Base-by-base conservation (phyloP, 1,140 invertebrate species). In the Triops longicaudatus region DNA sequence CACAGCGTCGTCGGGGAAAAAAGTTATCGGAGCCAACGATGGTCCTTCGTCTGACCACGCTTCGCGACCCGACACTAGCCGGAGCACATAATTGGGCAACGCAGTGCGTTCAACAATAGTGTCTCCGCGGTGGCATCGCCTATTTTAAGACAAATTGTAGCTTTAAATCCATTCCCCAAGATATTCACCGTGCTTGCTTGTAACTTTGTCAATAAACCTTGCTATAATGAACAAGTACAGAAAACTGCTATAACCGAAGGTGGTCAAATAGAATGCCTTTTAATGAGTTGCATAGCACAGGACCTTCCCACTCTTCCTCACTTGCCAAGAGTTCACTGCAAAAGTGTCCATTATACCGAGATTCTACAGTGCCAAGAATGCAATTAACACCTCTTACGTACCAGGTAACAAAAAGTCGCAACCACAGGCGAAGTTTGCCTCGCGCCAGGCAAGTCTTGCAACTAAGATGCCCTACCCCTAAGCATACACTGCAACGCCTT, bases 371-470 rank as follows among this genome's bases (percentile, higher is more conserved):
- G n/a, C n/a, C n/a, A n/a, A n/a, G n/a, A n/a, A 5, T 26, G 27
- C 11, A 31, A 41, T 73, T 73, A n/a, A n/a, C 6, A 22, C 26
- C 76, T 4, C 2, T 10, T 37, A 6, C 14, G 37, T 77, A 77
- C 78, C 78, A 78, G 22, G 78, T 26, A 14, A 78, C 74, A 10
- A 41, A 73, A 7, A 78, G 26, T 9, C 73, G 43, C 26, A 78
- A 28, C 31, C 74, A 73, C n/a, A 78, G 37, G 26, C 76, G 76
- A 17, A 78, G 75, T 10, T 43, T 50, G n/a, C 78, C 78, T 12
- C 78, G 27, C 1, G 78, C 78, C 26, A 72, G 37, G 37, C 78
- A 78, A 10, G 78, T 78, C n/a, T 75, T 76, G 75, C 78, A 78
- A 1, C 75, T 75, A 26, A 78, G 41, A 14, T 78, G 78, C 26